Conservation (phyloP, 2,113 vertebrate genomes). For the Spermophilus dauricus region DNA sequence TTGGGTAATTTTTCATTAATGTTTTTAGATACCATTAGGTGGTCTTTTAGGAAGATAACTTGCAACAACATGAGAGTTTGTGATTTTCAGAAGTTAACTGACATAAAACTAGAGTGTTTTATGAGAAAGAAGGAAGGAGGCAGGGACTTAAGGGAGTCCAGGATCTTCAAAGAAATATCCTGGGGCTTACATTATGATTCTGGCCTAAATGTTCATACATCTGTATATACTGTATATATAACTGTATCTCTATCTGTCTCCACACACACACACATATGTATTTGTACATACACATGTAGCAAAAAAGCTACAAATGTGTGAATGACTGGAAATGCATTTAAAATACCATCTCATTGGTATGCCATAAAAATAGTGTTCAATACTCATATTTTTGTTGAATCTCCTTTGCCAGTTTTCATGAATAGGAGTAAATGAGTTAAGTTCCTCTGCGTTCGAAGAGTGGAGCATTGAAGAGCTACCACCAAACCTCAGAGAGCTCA, state of each 20-base stretch:
- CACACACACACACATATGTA: too few relatives aligned
- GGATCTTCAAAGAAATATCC: not conserved
- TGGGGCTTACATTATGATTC: not conserved
- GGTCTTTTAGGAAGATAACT: constrained; percentile 14
- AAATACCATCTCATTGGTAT: not conserved
- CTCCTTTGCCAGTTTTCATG: not conserved
- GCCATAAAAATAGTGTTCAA: not conserved
- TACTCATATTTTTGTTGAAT: not conserved
- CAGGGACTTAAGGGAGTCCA: not conserved
- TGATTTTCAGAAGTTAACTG: not conserved
- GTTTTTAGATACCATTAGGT: not conserved
- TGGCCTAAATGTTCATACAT: too few relatives aligned
- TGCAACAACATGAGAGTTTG: not conserved
- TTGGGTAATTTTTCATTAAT: not conserved
- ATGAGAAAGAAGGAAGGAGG: not conserved
- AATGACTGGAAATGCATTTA: constrained; percentile 18
- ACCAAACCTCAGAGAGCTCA: not conserved
- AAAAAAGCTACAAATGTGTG: not conserved
- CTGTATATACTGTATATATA: too few relatives aligned
- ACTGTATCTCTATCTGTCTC: too few relatives aligned
- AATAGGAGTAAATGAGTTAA: not conserved
- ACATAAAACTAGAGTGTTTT: not conserved
- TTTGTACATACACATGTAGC: too few relatives aligned
- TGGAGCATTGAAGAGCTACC: not conserved
- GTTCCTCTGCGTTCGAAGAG: not conserved